Percentiles rank a stretch among this genome's conserved stretches.
These are phyloP conservation scores for Lasius fuliginosus DNA, from an alignment of 2,888 invertebrate species.

Conservation along the genomic window DNA sequence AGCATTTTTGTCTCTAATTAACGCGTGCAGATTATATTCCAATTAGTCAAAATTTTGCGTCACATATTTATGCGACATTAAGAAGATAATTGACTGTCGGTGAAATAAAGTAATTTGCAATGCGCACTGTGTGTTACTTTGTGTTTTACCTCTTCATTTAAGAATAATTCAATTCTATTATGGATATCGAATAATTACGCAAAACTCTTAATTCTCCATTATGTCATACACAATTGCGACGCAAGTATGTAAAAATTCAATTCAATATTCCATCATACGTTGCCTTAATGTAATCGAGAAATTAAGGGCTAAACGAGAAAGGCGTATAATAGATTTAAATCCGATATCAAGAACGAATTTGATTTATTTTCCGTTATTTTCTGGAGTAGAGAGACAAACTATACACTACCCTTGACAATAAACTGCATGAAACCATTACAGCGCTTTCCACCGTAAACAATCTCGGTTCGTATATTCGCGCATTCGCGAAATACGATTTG, in stretches of 20 bases:
- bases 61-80: not conserved
- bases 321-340: conserved; percentile 35
- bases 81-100: conserved; percentile 16
- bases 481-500: conserved; percentile 40
- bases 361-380: conserved; percentile 37
- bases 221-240: not conserved
- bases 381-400: not conserved
- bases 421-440: conserved; percentile 48
- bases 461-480: conserved; percentile 8
- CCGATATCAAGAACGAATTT: conserved; percentile 32
- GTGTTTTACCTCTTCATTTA: conserved; percentile 10
- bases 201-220: not conserved
- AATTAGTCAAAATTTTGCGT: conserved; percentile 28
- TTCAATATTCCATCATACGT: conserved; percentile 24
- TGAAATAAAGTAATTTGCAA: conserved; percentile 19
- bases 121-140: not conserved
- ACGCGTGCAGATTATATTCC: conserved; percentile 20
- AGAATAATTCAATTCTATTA: conserved; percentile 33
- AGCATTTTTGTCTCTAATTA: conserved; percentile 49
- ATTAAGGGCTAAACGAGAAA: conserved; percentile 29
- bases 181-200: conserved; percentile 15
- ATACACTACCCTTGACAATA: conserved; percentile 1
- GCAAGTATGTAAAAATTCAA: conserved; percentile 2
- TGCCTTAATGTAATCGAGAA: conserved; percentile 23
- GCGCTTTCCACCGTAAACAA: conserved; percentile 45